These are phyloP conservation scores for Oriolus oriolus DNA, from an alignment of 2,113 vertebrate species.

Conservation along the genomic window DNA sequence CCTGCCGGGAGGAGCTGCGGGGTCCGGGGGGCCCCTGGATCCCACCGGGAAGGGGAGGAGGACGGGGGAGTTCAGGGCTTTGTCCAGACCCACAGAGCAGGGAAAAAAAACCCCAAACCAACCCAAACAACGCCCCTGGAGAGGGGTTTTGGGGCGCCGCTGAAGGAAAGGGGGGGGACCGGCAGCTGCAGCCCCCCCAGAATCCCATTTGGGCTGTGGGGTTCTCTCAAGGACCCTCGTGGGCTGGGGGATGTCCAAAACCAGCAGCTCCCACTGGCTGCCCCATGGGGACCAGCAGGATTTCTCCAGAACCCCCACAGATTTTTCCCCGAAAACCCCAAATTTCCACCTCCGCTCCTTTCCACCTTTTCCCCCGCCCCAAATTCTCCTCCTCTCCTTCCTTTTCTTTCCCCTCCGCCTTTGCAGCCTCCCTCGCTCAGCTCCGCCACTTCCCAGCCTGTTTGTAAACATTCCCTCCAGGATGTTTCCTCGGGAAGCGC, in stretches of 20 bases:
- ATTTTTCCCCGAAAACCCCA: neutral
- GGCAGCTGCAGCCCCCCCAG: neutral
- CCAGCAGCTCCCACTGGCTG: neutral
- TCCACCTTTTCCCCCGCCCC: neutral
- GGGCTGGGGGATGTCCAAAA: neutral
- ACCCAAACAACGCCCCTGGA: neutral
- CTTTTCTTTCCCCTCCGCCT: fast-evolving
- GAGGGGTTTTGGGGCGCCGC: neutral
- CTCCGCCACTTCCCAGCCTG: neutral
- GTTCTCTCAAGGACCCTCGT: no score
- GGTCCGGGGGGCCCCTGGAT: neutral
- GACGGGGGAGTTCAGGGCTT: neutral
- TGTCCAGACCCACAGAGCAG: neutral
- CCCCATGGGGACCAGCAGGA: neutral
- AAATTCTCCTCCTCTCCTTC: neutral
- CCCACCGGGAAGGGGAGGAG: neutral
- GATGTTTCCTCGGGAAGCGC: neutral
- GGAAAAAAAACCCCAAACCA: neutral
- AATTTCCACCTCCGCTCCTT: neutral
- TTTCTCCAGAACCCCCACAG: neutral
- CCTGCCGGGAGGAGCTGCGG: neutral
- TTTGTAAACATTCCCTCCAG: neutral
- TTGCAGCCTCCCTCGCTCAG: neutral
- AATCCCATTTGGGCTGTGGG: neutral
- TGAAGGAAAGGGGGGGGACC: no score